Conservation (phyloP, 2,888 invertebrate genomes). For the Plagiodera versicolora region DNA sequence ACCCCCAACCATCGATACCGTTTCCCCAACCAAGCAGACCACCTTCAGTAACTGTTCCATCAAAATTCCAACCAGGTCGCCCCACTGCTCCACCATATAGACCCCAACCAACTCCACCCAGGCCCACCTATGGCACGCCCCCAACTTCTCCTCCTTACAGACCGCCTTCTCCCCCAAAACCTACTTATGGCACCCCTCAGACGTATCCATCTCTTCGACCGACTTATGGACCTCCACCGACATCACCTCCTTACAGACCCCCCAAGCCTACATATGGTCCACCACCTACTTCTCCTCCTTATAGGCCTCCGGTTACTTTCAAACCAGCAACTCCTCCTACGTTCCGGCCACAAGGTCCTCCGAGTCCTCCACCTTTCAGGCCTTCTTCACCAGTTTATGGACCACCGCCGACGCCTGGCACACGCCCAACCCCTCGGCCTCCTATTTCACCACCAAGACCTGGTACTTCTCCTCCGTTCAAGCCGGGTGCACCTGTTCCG, state of each 20-base stretch:
- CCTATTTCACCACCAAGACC: constrained; percentile 21
- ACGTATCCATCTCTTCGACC: constrained; percentile 21
- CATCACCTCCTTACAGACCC: constrained; percentile 26
- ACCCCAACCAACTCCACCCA: constrained; percentile 13
- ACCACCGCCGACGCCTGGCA: constrained; percentile 27
- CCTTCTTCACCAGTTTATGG: constrained; percentile 27
- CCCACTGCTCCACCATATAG: constrained; percentile 7
- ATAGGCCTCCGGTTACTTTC: constrained; percentile 16
- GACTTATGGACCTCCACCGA: constrained; percentile 22
- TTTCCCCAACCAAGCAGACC: constrained; percentile 53
- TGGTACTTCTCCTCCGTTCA: constrained; percentile 25
- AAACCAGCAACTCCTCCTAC: constrained; percentile 26
- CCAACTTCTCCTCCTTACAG: constrained; percentile 19
- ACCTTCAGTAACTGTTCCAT: constrained; percentile 21
- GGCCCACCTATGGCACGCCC: constrained; percentile 15
- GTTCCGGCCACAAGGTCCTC: constrained; percentile 24
- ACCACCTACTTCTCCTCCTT: constrained; percentile 24
- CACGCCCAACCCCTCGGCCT: constrained; percentile 14
- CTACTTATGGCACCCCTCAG: constrained; percentile 29
- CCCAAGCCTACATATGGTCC: constrained; percentile 17
- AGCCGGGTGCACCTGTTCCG: constrained; percentile 34
- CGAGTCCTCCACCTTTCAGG: constrained; percentile 28
- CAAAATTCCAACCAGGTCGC: constrained; percentile 19
- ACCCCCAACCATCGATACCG: constrained; percentile 67
- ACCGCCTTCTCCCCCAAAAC: constrained; percentile 38